Evolutionary conservation across 2,888 invertebrate species (phyloP).

Genomic region (Andrena bucephala): DNA sequence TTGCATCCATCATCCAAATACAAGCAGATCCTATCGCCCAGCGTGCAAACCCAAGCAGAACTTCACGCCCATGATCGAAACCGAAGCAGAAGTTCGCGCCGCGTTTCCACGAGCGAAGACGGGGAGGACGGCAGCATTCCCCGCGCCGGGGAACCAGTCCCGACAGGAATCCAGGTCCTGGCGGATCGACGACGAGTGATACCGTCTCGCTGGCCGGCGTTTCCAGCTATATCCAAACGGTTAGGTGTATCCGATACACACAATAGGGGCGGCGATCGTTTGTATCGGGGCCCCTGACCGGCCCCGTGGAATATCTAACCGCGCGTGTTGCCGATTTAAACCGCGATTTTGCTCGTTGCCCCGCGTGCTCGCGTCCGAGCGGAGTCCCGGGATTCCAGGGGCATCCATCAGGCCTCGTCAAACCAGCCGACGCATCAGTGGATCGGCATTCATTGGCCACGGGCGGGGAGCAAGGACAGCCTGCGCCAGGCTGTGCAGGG

Average conservation of each 20-base stretch:
- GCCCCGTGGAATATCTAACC: conserved; percentile 72
- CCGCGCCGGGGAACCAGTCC: conserved; percentile 63
- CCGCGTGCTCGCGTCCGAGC: conserved; percentile 73
- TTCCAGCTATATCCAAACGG: conserved; percentile 68
- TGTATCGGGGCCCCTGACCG: conserved; percentile 71
- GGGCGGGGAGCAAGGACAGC: conserved; percentile 56
- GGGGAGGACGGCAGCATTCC: conserved; percentile 46
- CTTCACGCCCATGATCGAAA: neutral
- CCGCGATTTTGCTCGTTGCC: conserved; percentile 83
- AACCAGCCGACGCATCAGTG: conserved; percentile 84
- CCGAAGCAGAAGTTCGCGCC: conserved; percentile 2
- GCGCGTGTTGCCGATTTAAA: conserved; percentile 81
- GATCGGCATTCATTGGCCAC: conserved; percentile 83
- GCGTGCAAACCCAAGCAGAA: neutral
- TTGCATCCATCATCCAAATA: too few species aligned
- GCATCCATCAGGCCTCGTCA: conserved; percentile 85
- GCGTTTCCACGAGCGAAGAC: conserved; percentile 23
- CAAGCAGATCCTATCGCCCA: too few species aligned
- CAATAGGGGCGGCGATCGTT: conserved; percentile 80
- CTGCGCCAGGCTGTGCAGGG: conserved; percentile 37
- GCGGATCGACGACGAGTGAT: conserved; percentile 58
- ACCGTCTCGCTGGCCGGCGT: conserved; percentile 60
- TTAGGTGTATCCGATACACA: conserved; percentile 68
- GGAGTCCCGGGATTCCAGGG: conserved; percentile 80
- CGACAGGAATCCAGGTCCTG: conserved; percentile 68